Conservation (phyloP, 2,113 vertebrate species). For the Tympanuchus pallidicinctus region DNA sequence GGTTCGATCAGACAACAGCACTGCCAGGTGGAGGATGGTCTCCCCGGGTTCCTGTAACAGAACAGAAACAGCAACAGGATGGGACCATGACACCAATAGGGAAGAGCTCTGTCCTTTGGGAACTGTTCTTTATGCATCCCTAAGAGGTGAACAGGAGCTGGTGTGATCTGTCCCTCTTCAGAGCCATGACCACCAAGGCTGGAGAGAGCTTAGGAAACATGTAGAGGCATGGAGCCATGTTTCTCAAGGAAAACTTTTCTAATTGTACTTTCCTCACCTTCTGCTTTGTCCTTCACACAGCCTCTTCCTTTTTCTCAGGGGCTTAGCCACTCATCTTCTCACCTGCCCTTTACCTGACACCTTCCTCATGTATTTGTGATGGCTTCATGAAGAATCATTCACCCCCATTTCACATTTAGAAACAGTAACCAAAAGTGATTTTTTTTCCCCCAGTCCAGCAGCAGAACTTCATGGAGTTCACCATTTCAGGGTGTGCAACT, state of each 20-base stretch:
- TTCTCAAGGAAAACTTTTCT: not conserved
- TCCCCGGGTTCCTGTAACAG: slow-evolving; percentile 75
- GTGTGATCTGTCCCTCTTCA: not conserved
- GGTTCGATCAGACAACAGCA: slow-evolving; percentile 75
- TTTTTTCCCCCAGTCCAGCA: not conserved
- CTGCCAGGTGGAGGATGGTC: slow-evolving; percentile 77
- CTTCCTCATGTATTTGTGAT: not conserved
- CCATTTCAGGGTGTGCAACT: not conserved
- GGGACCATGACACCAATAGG: not conserved
- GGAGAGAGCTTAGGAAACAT: not conserved
- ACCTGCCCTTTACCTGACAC: not conserved
- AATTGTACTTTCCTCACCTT: not conserved
- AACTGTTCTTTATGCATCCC: not conserved
- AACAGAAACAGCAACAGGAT: not conserved
- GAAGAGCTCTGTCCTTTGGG: not conserved
- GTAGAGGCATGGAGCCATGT: not conserved
- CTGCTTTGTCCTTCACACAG: not conserved
- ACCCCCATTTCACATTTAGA: not conserved
- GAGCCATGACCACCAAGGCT: not conserved
- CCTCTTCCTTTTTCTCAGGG: not conserved
- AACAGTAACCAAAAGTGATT: not conserved
- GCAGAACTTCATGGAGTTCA: not conserved
- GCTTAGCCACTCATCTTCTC: not conserved
- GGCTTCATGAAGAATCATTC: not conserved
- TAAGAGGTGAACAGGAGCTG: not conserved